These are phyloP conservation scores for Echeneis naucrates DNA, from an alignment of 2,797 vertebrate genomes.

Conservation along the genomic window DNA sequence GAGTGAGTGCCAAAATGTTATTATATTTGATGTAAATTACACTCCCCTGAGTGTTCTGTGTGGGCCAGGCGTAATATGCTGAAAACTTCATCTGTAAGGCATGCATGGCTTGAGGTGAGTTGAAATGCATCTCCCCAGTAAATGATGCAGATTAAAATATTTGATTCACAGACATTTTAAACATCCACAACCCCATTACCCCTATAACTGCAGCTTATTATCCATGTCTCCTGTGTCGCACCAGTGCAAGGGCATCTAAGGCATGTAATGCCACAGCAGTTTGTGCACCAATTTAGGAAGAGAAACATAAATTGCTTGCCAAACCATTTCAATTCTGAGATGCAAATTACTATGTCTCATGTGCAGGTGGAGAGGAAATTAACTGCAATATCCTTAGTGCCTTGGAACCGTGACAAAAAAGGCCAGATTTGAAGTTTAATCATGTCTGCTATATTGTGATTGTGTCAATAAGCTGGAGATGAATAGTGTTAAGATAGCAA, in stretches of 20 bases:
- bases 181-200: background rate
- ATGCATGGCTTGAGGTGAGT: background rate
- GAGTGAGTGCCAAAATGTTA: constrained; percentile 52
- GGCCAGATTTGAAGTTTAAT: constrained; percentile 51
- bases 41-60: constrained; percentile 9
- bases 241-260: constrained; percentile 1
- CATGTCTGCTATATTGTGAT: constrained; percentile 39
- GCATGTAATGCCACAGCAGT: constrained; percentile 16
- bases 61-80: constrained; percentile 16
- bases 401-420: constrained; percentile 49
- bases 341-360: constrained; percentile 46
- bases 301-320: constrained; percentile 39
- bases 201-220: constrained; percentile 14
- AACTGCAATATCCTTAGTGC: constrained; percentile 44
- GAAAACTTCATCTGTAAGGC: constrained; percentile 10
- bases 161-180: constrained; percentile 20
- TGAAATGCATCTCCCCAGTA: constrained; percentile 1
- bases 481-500: constrained; percentile 4
- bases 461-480: constrained; percentile 50
- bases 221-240: constrained; percentile 1
- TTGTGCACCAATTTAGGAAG: constrained; percentile 20
- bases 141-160: constrained; percentile 21
- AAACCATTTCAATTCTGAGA: constrained; percentile 38
- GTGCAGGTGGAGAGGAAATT: constrained; percentile 55
- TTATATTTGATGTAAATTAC: constrained; percentile 46